A percentile compares a stretch with the other conserved stretches of the same genome.
Conservation (phyloP, 2,888 invertebrate species). For the Thymelicus sylvestris region DNA sequence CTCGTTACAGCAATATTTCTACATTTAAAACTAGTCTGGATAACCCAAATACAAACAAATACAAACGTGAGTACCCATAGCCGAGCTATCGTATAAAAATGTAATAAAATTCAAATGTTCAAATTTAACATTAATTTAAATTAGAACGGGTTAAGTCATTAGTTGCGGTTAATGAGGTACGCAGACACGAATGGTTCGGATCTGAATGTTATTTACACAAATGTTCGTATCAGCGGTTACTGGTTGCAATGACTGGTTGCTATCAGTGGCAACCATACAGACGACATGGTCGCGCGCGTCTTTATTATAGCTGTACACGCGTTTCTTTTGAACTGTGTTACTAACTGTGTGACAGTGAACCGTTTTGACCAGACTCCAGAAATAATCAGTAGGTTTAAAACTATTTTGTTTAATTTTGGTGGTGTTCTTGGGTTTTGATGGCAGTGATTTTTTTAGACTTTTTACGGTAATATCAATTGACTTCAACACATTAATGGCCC, state of each 20-base stretch:
- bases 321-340: constrained; percentile 35
- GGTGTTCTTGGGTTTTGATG: too few relatives aligned
- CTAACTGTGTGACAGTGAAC: constrained; percentile 39
- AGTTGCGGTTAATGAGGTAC: background rate
- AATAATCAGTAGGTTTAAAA: constrained; percentile 25
- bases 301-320: constrained; percentile 27
- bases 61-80: too few relatives aligned
- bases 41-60: too few relatives aligned
- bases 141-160: constrained; percentile 1
- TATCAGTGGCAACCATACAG: background rate
- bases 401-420: too few relatives aligned
- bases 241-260: background rate
- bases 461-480: too few relatives aligned
- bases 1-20: too few relatives aligned
- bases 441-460: too few relatives aligned
- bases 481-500: too few relatives aligned
- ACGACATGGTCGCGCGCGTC: constrained; percentile 42
- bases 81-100: too few relatives aligned
- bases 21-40: too few relatives aligned
- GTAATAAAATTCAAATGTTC: background rate
- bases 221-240: constrained; percentile 7
- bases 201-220: constrained; percentile 7
- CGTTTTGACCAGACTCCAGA: constrained; percentile 6
- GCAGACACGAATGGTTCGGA: background rate
- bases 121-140: background rate